Evolutionary conservation across 2,797 vertebrate species (phyloP).

Genomic region (Delichon dasypus): DNA sequence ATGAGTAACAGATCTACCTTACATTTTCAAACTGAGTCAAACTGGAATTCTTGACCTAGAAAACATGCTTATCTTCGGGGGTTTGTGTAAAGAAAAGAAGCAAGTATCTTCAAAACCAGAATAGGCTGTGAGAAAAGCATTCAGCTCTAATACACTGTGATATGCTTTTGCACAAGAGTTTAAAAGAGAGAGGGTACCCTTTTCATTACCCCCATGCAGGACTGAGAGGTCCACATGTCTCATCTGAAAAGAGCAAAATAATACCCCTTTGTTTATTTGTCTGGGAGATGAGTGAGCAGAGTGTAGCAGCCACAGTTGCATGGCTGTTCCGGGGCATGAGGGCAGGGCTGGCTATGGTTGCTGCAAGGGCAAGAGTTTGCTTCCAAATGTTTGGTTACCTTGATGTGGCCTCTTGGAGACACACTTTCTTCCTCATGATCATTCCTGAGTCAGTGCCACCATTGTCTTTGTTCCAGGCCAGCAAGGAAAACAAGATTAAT

Average conservation of each 20-base stretch:
- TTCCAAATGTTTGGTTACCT: background rate
- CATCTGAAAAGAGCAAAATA: background rate
- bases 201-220: background rate
- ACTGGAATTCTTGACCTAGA: background rate
- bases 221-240: background rate
- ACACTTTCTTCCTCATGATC: background rate
- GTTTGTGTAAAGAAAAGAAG: background rate
- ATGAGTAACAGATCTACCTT: background rate
- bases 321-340: background rate
- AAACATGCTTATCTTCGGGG: background rate
- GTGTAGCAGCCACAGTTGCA: background rate
- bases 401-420: background rate
- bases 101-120: background rate
- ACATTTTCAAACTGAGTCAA: background rate
- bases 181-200: background rate
- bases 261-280: background rate
- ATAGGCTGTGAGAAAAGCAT: background rate
- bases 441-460: background rate
- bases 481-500: background rate
- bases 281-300: background rate
- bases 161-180: fast-evolving
- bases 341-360: background rate
- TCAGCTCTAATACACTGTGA: background rate
- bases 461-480: background rate
- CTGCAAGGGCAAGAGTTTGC: background rate